These are phyloP conservation scores for Apotomis turbidana DNA, from an alignment of 2,888 invertebrate genomes.

Conservation along the genomic window DNA sequence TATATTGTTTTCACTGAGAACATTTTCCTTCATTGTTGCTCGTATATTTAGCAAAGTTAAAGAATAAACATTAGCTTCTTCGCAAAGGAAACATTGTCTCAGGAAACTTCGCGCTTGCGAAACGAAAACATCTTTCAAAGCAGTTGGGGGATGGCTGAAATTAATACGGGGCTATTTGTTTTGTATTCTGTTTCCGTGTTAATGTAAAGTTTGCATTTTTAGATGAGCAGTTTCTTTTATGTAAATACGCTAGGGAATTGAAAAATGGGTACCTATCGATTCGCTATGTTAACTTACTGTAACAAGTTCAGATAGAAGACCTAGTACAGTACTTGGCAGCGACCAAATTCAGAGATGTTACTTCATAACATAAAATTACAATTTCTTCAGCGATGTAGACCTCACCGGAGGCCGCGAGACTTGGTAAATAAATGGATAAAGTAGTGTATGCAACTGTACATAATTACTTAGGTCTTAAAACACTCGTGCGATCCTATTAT, in stretches of 20 bases:
- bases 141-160: conserved; percentile 19
- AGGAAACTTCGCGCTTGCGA: conserved; percentile 19
- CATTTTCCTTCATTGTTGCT: conserved; percentile 34
- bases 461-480: too few species aligned
- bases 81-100: conserved; percentile 34
- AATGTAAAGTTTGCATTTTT: conserved; percentile 4
- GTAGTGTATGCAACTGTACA: too few species aligned
- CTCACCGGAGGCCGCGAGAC: too few species aligned
- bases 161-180: conserved; percentile 19
- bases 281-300: too few species aligned
- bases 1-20: conserved; percentile 26
- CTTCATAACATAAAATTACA: too few species aligned
- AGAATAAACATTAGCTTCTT: conserved; percentile 39
- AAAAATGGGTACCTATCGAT: background rate
- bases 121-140: conserved; percentile 34
- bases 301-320: too few species aligned
- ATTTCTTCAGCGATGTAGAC: too few species aligned
- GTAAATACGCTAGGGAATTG: background rate
- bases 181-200: conserved; percentile 7
- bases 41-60: conserved; percentile 35
- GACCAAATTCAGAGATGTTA: too few species aligned
- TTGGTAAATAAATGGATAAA: too few species aligned
- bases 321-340: too few species aligned
- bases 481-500: too few species aligned
- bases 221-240: background rate